A percentile compares a stretch with the other conserved stretches of the same genome.
Conservation (phyloP, 2,797 vertebrate species). For the Odontamblyopus rebecca region DNA sequence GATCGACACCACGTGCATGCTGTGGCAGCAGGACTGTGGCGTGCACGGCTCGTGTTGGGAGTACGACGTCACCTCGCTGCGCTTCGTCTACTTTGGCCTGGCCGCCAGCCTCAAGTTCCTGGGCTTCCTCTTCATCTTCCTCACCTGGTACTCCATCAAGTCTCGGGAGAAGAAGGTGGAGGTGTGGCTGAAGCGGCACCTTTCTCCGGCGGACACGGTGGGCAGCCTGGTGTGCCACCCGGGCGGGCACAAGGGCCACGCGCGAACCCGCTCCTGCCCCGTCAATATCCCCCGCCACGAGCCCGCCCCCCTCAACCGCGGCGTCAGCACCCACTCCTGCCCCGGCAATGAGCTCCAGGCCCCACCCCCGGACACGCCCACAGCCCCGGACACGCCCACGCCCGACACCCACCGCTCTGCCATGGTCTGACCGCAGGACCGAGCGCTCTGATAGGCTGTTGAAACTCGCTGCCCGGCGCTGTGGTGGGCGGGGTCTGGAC, state of each 20-base stretch:
- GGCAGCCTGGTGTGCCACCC: conserved; percentile 84
- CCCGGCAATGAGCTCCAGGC: conserved; percentile 84
- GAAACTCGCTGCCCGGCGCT: background rate
- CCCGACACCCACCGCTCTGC: conserved; percentile 59
- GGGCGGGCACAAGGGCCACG: conserved; percentile 79
- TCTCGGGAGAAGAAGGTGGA: conserved; percentile 86
- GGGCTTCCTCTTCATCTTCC: conserved; percentile 97
- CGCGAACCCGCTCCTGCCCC: conserved; percentile 91
- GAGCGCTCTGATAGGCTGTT: background rate
- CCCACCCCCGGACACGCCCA: conserved; percentile 30
- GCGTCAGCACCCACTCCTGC: conserved; percentile 78
- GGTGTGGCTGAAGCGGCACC: conserved; percentile 80
- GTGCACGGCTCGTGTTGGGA: conserved; percentile 98
- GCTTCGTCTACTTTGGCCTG: conserved; percentile 96
- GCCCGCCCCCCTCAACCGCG: conserved; percentile 72
- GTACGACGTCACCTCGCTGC: conserved; percentile 95
- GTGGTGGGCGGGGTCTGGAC: background rate
- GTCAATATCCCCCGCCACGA: conserved; percentile 83
- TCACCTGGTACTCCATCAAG: conserved; percentile 98
- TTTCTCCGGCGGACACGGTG: conserved; percentile 85
- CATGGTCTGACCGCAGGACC: conserved; percentile 42
- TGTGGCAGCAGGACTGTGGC: conserved; percentile 98
- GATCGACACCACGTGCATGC: conserved; percentile 99
- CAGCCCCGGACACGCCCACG: conserved; percentile 27
- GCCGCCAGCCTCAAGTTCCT: conserved; percentile 96